Base-by-base conservation (phyloP, 1,140 invertebrate genomes). In the Cardiocondyla obscurior region DNA sequence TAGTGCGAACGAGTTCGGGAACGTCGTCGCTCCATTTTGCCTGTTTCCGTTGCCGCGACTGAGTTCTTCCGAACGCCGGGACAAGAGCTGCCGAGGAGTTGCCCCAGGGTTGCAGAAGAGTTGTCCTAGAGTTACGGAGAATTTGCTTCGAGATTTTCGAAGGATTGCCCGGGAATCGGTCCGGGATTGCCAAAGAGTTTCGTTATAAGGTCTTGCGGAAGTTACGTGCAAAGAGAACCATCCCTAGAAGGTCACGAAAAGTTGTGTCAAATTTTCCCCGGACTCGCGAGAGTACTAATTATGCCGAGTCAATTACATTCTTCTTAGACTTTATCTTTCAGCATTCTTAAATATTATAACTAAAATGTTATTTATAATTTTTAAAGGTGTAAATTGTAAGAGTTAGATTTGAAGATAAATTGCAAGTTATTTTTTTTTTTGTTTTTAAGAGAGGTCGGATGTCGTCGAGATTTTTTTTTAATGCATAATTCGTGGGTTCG, bases 21-120 rank as follows among this genome's bases (percentile, higher is more conserved):
- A 74, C 74, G 73, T 87, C 62, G 74, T 79, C 46, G 62, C 49
- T 39, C 74, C 74, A 67, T 79, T 79, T 79, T 79, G 74, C 55
- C 62, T 39, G 62, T 53, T 67, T 30, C 62, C 46, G 62, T 79
- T 64, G 60, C 44, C 33, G 74, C 46, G 46, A 69, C 62, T 53
- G 46, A 39, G 74, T 79, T 79, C 74, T 79, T 79, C 62, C 62
- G 49, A 79, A 67, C 62, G 51, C n/a, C 44, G 12, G 60, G 74
- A 55, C 74, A 67, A 79, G 74, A 77, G 44, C 39, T 51, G 62
- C 46, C 6, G 22, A 79, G 65, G 62, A 42, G 60, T 51, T 67
- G 74, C 36, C 10, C 44, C 6, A 51, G 44, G 36, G 22, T 77
- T 67, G 58, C 30, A 46, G 6, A 65, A 51, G 64, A 53, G 36